These are phyloP conservation scores for Myotis davidii DNA, from an alignment of 2,113 vertebrate species.

Conservation along the genomic window DNA sequence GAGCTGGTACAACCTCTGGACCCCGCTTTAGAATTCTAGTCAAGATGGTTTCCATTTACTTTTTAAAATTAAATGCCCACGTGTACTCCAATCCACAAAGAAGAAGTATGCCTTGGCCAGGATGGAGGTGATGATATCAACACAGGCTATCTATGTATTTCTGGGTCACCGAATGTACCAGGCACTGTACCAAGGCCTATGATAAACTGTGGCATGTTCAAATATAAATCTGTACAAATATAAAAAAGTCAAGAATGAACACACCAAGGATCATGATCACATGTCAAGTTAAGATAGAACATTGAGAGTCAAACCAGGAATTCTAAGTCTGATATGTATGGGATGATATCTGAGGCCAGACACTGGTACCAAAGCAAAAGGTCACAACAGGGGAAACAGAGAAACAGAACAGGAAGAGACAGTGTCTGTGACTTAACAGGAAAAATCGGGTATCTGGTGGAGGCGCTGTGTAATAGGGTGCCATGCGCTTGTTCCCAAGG, in stretches of 20 bases:
- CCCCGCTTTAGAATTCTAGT: neutral
- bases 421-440: neutral
- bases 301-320: neutral
- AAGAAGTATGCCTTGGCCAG: slow-evolving; percentile 22
- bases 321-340: neutral
- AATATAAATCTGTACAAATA: neutral
- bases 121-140: slow-evolving; percentile 34
- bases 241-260: neutral
- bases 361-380: neutral
- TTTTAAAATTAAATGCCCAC: slow-evolving; percentile 51
- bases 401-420: neutral
- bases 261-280: neutral
- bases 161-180: slow-evolving; percentile 49
- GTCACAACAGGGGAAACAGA: neutral
- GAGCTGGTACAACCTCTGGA: neutral
- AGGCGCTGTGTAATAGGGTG: too few relatives aligned
- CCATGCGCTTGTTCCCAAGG: too few relatives aligned
- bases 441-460: neutral
- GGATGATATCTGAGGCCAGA: neutral
- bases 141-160: neutral
- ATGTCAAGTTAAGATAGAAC: neutral
- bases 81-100: neutral
- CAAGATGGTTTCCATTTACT: neutral
- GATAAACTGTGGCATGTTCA: slow-evolving; percentile 7
- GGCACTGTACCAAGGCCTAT: slow-evolving; percentile 22